Evolutionary conservation across 2,113 vertebrate species (phyloP).

Genomic region (Tylochromis polylepis): DNA sequence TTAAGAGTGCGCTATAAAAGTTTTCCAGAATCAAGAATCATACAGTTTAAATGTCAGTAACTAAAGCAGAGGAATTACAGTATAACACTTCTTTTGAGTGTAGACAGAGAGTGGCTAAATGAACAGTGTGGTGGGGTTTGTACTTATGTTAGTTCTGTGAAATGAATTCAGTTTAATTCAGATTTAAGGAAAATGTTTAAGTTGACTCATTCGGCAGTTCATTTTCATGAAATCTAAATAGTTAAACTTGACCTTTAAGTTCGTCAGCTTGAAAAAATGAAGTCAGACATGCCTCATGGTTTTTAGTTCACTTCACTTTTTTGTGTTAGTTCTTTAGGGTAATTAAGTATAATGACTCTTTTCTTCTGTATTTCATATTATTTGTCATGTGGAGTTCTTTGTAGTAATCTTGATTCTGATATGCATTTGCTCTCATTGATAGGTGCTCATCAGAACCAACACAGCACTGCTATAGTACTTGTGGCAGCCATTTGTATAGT

Average conservation of each 20-base stretch:
- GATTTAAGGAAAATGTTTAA: neutral
- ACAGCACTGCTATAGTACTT: fast-evolving
- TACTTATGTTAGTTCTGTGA: neutral
- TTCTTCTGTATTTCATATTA: neutral
- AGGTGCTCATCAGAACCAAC: neutral
- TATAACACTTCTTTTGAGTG: no score
- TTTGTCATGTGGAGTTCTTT: neutral
- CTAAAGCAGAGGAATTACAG: neutral
- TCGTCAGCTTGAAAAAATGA: neutral
- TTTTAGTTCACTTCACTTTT: neutral
- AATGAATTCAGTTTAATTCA: neutral
- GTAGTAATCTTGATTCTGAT: neutral
- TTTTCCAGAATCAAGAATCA: neutral
- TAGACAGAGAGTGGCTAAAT: neutral
- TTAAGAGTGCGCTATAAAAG: neutral
- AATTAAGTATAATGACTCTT: neutral
- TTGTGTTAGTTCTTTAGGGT: neutral
- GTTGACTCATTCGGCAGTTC: neutral
- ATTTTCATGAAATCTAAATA: neutral
- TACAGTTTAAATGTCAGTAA: neutral
- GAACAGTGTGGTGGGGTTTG: neutral
- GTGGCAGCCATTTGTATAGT: neutral
- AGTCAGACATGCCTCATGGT: neutral
- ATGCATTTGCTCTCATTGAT: neutral
- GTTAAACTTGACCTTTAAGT: neutral